phyloP scores from a whole-genome alignment of 2,113 vertebrate genomes.

The Dicentrarchus labrax region DNA sequence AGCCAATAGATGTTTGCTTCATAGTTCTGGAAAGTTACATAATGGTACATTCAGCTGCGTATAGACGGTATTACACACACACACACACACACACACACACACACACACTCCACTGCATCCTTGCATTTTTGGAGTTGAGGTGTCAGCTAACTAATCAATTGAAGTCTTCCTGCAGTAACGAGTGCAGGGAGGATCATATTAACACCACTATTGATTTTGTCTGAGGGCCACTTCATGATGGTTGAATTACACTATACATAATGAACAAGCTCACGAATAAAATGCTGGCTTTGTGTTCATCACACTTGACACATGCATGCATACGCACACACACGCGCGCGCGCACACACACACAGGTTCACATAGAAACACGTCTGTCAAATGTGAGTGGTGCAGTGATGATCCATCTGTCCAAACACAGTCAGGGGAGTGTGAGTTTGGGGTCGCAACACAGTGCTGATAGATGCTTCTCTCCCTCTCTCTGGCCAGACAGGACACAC shows the following conservation, averaged over 20 bases:
- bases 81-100: conserved; percentile 8
- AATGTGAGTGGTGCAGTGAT: conserved; percentile 64
- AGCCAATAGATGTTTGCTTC: not conserved
- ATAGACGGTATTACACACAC: not conserved
- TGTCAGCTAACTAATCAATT: conserved; percentile 77
- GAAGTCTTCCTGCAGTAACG: conserved; percentile 72
- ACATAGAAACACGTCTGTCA: conserved; percentile 66
- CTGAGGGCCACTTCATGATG: conserved; percentile 63
- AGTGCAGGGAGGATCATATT: conserved; percentile 76
- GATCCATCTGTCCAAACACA: conserved; percentile 82
- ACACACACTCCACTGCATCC: conserved; percentile 7
- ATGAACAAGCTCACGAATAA: conserved; percentile 69
- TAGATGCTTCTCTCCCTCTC: conserved; percentile 48
- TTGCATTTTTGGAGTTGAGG: conserved; percentile 48
- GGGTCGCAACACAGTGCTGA: conserved; percentile 71
- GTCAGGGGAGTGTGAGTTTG: conserved; percentile 63
- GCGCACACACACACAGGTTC: conserved; percentile 8
- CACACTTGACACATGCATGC: conserved; percentile 37
- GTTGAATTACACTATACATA: conserved; percentile 72
- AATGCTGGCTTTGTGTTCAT: conserved; percentile 56
- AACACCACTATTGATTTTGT: conserved; percentile 77
- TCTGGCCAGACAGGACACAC: conserved; percentile 53
- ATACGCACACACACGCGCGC: conserved; percentile 15
- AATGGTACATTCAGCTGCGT: conserved; percentile 10
- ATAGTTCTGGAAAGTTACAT: conserved; percentile 35